Evolutionary conservation across 2,797 vertebrate species (phyloP), one percentile per base, ranked within the genome.

Genomic region (Acanthis flammea): DNA sequence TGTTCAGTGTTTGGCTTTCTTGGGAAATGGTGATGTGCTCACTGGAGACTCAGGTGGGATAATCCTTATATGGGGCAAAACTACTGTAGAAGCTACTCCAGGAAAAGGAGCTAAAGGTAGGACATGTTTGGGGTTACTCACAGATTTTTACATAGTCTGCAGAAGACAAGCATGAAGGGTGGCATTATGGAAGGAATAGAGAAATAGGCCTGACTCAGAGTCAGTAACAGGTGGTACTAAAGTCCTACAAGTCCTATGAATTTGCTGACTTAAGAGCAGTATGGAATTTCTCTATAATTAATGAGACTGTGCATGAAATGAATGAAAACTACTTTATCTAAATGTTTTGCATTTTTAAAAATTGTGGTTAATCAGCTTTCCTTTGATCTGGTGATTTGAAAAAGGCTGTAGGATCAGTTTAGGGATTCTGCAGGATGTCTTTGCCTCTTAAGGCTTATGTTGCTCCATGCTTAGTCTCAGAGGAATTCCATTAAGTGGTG

Each of bases 1-100:
- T 80, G 97, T 99, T 47, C 99, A 99, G 93, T 99, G 99, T 94
- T 97, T 99, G 97, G 98, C 99, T 24, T 99, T 99, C 97, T 98
- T 99, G 95, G 98, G 98, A 58, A 99, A 98, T 45, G 99, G 99
- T 83, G 99, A 99, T 97, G 99, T 99, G 90, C 98, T 99, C 90
- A 99, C 99, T 5, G 99, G 99, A 96, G 99, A 99, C 97, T 99
- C 99, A 3, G 99, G 99, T 82, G 99, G 99, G 47, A 91, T 99
- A 96, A 98, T 99, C 96, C 98, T 99, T 93, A 98, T 99, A 95
- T 99, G 99, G 99, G 98, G 98, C 97, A 98, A 99, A 96, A 98
- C 98, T 97, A 97, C 98, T 28, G 96, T 98, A n/a, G 99, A 99
- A 87, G 98, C 98, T 17, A 97, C 98, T 37, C 98, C 98, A 9